These are phyloP conservation scores for Syngnathoides biaculeatus DNA, from an alignment of 2,113 vertebrate species.

Conservation along the genomic window DNA sequence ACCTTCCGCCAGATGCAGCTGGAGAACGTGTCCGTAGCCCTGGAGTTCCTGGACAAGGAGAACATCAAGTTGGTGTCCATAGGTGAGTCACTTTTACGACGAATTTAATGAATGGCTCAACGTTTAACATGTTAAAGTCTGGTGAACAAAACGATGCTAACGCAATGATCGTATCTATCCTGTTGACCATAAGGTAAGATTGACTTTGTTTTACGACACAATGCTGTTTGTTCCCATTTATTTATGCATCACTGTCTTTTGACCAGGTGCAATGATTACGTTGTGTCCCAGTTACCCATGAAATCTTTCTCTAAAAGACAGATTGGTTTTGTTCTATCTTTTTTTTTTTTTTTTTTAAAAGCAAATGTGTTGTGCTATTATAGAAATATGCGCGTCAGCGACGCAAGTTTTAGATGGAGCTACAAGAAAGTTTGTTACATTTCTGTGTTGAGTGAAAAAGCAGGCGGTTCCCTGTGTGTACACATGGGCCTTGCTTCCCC, in stretches of 20 bases:
- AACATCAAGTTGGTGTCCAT: conserved; percentile 86
- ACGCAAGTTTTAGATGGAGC: neutral
- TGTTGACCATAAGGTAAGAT: neutral
- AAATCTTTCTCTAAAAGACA: neutral
- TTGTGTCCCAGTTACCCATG: neutral
- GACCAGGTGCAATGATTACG: neutral
- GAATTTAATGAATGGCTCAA: conserved; percentile 16
- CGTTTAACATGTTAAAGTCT: neutral
- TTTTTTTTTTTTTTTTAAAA: no score
- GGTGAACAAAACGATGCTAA: neutral
- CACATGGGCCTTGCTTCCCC: conserved; percentile 24
- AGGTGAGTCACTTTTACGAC: conserved; percentile 64
- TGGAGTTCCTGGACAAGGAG: conserved; percentile 84
- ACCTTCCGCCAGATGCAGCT: conserved; percentile 87
- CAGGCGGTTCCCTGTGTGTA: conserved; percentile 29
- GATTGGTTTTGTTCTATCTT: neutral
- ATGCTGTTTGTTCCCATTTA: neutral
- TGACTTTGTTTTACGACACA: neutral
- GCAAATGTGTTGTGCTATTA: neutral
- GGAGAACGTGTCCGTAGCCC: conserved; percentile 84
- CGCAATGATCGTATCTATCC: neutral
- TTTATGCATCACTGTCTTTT: neutral
- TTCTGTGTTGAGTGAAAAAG: conserved; percentile 8
- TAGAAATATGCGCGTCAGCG: neutral
- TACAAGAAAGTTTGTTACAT: neutral